Percentiles rank a stretch among this genome's conserved stretches.
Conservation (phyloP, 1,140 invertebrate species). For the Sarcophaga bullata region DNA sequence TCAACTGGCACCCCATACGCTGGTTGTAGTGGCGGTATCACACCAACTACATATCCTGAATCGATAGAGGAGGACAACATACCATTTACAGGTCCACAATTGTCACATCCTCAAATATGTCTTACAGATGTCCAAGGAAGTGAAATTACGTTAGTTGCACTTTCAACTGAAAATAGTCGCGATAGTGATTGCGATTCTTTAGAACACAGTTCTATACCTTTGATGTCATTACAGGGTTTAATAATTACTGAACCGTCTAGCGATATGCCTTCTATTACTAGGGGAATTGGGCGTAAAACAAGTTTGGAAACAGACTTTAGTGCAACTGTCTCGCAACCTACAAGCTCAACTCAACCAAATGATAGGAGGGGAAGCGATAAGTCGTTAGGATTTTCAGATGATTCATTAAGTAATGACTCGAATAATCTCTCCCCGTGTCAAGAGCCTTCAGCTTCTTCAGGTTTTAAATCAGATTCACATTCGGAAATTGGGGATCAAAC, state of each 20-base stretch:
- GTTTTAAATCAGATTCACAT: constrained; percentile 65
- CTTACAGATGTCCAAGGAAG: constrained; percentile 89
- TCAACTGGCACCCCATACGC: constrained; percentile 58
- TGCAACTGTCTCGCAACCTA: constrained; percentile 21
- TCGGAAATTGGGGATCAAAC: constrained; percentile 64
- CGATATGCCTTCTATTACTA: constrained; percentile 81
- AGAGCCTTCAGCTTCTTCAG: constrained; percentile 64
- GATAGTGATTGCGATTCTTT: constrained; percentile 67
- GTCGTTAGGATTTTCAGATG: constrained; percentile 75
- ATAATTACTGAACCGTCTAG: constrained; percentile 79
- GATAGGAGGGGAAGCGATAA: constrained; percentile 69
- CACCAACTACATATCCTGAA: constrained; percentile 45
- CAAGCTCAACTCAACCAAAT: constrained; percentile 49
- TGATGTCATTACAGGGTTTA: constrained; percentile 69
- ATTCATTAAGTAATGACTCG: constrained; percentile 73
- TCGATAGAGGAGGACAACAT: constrained; percentile 34
- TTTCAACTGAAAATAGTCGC: constrained; percentile 74
- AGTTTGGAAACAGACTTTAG: constrained; percentile 70
- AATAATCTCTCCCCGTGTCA: constrained; percentile 66
- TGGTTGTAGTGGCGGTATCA: constrained; percentile 55
- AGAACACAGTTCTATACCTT: constrained; percentile 53
- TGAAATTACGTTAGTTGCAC: constrained; percentile 79
- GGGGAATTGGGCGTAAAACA: constrained; percentile 77
- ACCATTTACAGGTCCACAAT: constrained; percentile 49
- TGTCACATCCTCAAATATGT: constrained; percentile 84